A percentile compares a stretch with the other conserved stretches of the same genome.
phyloP scores from a whole-genome alignment of 1,140 invertebrate species.

The Procambarus clarkii region DNA sequence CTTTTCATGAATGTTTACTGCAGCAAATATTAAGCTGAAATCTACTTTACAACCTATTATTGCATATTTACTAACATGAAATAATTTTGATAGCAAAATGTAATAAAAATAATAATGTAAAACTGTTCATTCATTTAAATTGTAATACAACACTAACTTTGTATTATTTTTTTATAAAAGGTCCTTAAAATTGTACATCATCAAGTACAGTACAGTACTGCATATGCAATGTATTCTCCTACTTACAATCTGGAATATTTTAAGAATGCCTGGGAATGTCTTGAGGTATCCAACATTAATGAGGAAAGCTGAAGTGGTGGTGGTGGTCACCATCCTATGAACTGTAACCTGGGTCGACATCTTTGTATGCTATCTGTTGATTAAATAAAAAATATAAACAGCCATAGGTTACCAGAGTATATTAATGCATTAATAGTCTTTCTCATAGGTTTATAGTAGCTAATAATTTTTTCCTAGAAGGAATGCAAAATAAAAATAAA shows the following conservation, averaged over 20 bases:
- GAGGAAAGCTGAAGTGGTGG: conserved; percentile 70
- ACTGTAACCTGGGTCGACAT: conserved; percentile 71
- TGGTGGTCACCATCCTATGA: conserved; percentile 69
- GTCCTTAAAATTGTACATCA: too few relatives aligned
- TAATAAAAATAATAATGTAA: too few relatives aligned
- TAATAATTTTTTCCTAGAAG: too few relatives aligned
- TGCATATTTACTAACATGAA: too few relatives aligned
- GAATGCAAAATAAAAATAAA: too few relatives aligned
- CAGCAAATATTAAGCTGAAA: too few relatives aligned
- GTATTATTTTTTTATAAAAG: too few relatives aligned
- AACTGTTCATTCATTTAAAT: too few relatives aligned
- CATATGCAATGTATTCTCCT: background rate
- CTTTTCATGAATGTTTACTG: too few relatives aligned
- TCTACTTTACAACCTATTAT: too few relatives aligned
- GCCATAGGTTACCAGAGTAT: background rate
- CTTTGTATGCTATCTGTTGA: conserved; percentile 14
- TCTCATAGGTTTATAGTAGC: background rate
- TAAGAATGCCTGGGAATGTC: conserved; percentile 68
- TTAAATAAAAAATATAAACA: background rate
- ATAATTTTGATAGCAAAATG: too few relatives aligned
- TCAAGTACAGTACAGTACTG: background rate
- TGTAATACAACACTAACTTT: too few relatives aligned
- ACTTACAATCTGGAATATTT: conserved; percentile 71
- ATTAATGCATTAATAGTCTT: background rate
- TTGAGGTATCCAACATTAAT: conserved; percentile 70